These are phyloP conservation scores for Sebastes jordani DNA, from an alignment of 2,797 vertebrate genomes.

Conservation along the genomic window DNA sequence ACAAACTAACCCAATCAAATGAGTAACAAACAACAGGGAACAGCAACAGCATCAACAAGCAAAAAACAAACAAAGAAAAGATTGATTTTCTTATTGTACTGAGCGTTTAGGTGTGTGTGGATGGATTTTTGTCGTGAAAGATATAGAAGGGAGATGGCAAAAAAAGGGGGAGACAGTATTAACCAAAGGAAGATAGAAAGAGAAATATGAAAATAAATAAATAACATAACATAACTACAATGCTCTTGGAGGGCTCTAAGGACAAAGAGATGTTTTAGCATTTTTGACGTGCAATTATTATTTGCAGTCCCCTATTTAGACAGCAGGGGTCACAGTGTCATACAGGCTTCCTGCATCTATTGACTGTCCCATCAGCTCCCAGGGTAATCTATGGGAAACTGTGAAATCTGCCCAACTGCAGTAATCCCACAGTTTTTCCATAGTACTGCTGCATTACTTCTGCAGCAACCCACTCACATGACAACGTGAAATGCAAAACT, in stretches of 20 bases:
- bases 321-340: conserved; percentile 74
- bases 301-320: conserved; percentile 59
- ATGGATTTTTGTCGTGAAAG: fast-evolving
- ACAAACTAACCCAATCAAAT: too few species aligned
- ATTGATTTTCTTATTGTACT: neutral
- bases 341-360: conserved; percentile 26
- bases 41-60: neutral
- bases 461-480: conserved; percentile 29
- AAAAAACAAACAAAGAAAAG: neutral
- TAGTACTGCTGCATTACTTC: conserved; percentile 33
- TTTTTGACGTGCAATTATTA: conserved; percentile 33
- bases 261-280: neutral
- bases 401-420: conserved; percentile 63
- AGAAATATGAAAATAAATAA: neutral
- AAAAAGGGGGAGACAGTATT: neutral
- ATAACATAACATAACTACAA: neutral
- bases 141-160: neutral
- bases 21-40: too few species aligned
- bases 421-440: conserved; percentile 55
- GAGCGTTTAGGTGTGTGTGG: neutral
- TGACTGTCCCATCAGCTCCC: conserved; percentile 51
- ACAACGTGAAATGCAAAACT: conserved; percentile 28
- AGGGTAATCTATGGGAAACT: conserved; percentile 48
- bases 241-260: neutral
- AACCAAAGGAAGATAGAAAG: neutral